These are phyloP conservation scores for Oncopeltus fasciatus DNA, from an alignment of 1,140 invertebrate genomes.

Conservation along the genomic window DNA sequence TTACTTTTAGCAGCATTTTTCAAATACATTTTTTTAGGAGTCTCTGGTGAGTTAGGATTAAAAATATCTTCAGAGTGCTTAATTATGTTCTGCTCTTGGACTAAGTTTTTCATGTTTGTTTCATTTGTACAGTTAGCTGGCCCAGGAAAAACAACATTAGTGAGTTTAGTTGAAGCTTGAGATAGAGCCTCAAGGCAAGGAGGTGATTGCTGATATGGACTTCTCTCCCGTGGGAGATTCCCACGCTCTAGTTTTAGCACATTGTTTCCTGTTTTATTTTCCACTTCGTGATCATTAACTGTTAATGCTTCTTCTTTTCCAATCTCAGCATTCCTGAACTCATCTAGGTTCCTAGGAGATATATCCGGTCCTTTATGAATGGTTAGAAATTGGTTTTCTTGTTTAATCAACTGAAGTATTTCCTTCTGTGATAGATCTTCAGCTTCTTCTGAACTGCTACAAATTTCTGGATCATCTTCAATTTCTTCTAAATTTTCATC, in stretches of 20 bases:
- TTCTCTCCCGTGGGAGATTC: conserved; percentile 2
- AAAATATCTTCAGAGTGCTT: no score
- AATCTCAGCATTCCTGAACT: background rate
- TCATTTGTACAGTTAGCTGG: no score
- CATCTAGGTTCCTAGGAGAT: background rate
- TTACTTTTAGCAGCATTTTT: no score
- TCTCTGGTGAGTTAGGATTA: no score
- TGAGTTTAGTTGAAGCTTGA: background rate
- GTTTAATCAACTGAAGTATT: background rate
- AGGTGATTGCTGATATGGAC: background rate
- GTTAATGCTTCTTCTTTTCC: conserved; percentile 13
- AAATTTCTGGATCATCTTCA: no score
- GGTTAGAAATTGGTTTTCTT: background rate
- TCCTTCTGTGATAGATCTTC: background rate
- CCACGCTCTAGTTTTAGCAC: conserved; percentile 11
- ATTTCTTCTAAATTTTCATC: no score
- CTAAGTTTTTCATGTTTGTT: no score
- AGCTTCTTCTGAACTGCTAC: background rate
- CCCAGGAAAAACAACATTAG: no score
- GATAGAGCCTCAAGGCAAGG: conserved; percentile 22
- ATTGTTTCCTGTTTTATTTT: conserved; percentile 16
- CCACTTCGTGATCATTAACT: conserved; percentile 19
- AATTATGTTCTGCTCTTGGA: no score
- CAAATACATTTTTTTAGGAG: no score
- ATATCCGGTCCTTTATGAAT: background rate